These are phyloP conservation scores for Liposcelis brunnea DNA, from an alignment of 2,888 invertebrate genomes.

Conservation along the genomic window DNA sequence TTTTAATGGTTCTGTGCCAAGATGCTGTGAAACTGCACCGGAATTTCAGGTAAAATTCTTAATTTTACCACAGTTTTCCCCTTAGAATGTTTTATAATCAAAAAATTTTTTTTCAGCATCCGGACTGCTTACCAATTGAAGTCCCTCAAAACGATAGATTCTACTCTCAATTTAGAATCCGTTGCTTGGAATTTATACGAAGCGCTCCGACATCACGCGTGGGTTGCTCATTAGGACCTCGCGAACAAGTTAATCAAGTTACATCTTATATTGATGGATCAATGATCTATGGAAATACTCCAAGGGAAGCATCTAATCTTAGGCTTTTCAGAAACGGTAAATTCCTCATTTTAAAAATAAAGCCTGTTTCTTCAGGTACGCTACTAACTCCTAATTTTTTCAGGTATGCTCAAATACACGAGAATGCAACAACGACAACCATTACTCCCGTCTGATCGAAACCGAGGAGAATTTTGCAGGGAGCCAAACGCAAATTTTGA, in stretches of 20 bases:
- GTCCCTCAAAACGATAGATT: constrained; percentile 57
- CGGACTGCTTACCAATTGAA: constrained; percentile 67
- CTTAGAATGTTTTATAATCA: too few relatives aligned
- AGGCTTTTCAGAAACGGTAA: constrained; percentile 56
- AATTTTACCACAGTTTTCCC: not conserved
- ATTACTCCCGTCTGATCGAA: constrained; percentile 34
- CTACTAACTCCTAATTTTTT: constrained; percentile 15
- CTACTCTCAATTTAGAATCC: constrained; percentile 48
- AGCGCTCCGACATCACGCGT: constrained; percentile 65
- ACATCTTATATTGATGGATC: constrained; percentile 71
- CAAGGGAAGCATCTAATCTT: constrained; percentile 52
- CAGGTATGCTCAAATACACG: constrained; percentile 36
- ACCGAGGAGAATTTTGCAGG: constrained; percentile 9
- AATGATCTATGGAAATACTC: constrained; percentile 62
- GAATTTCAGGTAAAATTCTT: constrained; percentile 39
- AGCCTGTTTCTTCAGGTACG: constrained; percentile 19
- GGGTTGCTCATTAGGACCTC: constrained; percentile 63
- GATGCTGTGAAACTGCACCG: constrained; percentile 48
- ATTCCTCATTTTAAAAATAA: constrained; percentile 11
- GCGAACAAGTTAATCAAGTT: constrained; percentile 72
- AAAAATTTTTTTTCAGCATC: constrained; percentile 40
- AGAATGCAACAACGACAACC: constrained; percentile 41
- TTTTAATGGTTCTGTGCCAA: constrained; percentile 60
- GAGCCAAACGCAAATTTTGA: constrained; percentile 43
- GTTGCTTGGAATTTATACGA: constrained; percentile 66